Evolutionary conservation across 2,888 invertebrate species (phyloP), one percentile per base, ranked within the genome.

Genomic region (Drosophila phalerata): DNA sequence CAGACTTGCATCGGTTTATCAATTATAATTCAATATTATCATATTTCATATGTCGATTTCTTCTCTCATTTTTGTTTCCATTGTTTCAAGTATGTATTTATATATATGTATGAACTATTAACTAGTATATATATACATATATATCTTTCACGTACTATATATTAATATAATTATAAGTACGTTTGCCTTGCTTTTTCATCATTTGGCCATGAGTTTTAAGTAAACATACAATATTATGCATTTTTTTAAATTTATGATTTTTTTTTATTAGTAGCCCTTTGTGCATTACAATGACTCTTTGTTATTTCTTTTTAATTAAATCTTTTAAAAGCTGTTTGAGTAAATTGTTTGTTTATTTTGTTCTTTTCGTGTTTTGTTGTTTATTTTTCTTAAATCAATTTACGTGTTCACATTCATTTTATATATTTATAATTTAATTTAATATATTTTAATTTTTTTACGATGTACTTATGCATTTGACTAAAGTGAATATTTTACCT

Each of bases 251-350:
- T 69, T 28, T 53, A 25, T 19, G 25, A 56, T 30, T 47, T 51
- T 63, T 57, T 66, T 47, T 65, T 61, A 51, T 66, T 62, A 48
- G 34, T 47, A 62, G 67, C 51, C 53, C 28, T 61, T 73, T 28
- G 58, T 51, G 42, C 53, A 28, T 47, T 61, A 49, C 40, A 62
- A 69, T 58, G 60, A 80, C 48, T 49, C 60, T 64, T 73, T 55
- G 17, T 47, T 57, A 32, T 9, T 30, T 37, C 37, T 45, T 45
- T 25, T 52, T 61, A 72, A 84, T 81, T 75, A 81, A 84, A 71
- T 68, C 58, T 66, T 85, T 85, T 69, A 81, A 82, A 89, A 84
- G 84, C 90, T 75, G 69, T 82, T 70, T 79, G 70, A 60, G 64
- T 81, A 79, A 81, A 81, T 67, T 77, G 67, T 67, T 58, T 58